These are phyloP conservation scores for Apus apus DNA, from an alignment of 2,113 vertebrate genomes.

Conservation along the genomic window DNA sequence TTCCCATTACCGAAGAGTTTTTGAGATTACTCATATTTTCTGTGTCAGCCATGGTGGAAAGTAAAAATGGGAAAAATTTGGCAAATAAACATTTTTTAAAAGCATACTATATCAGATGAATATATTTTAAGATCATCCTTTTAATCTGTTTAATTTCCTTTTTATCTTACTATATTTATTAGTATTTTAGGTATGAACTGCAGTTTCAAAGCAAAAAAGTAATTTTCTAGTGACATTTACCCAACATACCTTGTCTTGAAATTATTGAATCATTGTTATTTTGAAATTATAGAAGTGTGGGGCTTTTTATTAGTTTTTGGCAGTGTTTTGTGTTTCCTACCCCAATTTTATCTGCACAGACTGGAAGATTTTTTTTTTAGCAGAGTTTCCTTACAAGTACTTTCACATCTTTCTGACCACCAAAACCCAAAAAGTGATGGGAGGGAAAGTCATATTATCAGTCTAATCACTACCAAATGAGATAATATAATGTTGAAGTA, in stretches of 20 bases:
- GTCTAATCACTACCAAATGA: background rate
- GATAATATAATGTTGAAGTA: background rate
- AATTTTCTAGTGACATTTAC: background rate
- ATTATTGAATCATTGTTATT: background rate
- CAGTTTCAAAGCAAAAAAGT: background rate
- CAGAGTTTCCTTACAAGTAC: background rate
- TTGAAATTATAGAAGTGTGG: background rate
- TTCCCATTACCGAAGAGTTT: background rate
- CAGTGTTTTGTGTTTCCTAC: rapidly evolving
- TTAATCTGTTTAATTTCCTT: background rate
- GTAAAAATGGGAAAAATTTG: background rate
- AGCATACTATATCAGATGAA: background rate
- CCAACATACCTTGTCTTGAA: background rate
- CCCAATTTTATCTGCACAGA: background rate
- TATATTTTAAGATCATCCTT: background rate
- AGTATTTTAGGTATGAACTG: background rate
- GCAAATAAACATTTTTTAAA: background rate
- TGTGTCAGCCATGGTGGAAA: background rate
- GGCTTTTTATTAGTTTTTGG: background rate
- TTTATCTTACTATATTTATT: background rate
- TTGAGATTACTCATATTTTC: background rate
- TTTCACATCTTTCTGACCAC: background rate
- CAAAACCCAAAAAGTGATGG: background rate
- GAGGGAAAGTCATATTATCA: background rate
- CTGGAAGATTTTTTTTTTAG: background rate